A percentile compares a stretch with the other conserved stretches of the same genome.
Evolutionary conservation across 1,140 invertebrate species (phyloP).

Genomic region (Forficula auricularia): DNA sequence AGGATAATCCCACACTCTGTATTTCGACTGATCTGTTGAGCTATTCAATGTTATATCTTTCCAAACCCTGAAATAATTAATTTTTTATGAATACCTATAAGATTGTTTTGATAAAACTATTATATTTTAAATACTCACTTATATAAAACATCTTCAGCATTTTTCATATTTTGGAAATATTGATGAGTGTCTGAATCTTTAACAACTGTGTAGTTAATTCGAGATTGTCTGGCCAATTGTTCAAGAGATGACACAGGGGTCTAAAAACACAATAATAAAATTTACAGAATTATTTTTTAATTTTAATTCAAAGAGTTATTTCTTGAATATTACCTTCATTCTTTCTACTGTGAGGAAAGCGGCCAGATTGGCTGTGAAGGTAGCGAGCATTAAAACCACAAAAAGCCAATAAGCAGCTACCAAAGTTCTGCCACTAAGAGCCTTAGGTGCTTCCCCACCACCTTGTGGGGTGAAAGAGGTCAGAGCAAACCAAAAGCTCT

Average conservation of each 20-base stretch:
- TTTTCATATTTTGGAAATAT: constrained; percentile 84
- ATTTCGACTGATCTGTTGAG: constrained; percentile 50
- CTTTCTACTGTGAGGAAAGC: constrained; percentile 91
- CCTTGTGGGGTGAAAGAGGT: constrained; percentile 85
- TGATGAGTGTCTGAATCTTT: constrained; percentile 56
- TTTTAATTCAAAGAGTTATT: too few species aligned
- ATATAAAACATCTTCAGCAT: constrained; percentile 72
- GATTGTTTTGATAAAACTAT: too few species aligned
- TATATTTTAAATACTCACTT: constrained; percentile 31
- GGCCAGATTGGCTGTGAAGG: constrained; percentile 92
- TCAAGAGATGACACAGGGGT: constrained; percentile 74
- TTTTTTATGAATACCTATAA: background rate
- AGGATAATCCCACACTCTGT: constrained; percentile 83
- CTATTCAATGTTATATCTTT: constrained; percentile 73
- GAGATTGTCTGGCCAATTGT: constrained; percentile 66
- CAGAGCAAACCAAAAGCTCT: constrained; percentile 85
- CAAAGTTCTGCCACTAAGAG: constrained; percentile 60
- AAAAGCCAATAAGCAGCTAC: constrained; percentile 88
- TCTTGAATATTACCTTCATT: constrained; percentile 53
- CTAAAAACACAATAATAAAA: constrained; percentile 26
- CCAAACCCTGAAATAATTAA: constrained; percentile 48
- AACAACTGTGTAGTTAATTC: constrained; percentile 84
- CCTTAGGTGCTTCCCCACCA: constrained; percentile 70
- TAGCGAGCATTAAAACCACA: constrained; percentile 79
- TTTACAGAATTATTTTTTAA: background rate